phyloP scores from a whole-genome alignment of 92 coral and sea anemone species.

The Pocillopora meandrina region DNA sequence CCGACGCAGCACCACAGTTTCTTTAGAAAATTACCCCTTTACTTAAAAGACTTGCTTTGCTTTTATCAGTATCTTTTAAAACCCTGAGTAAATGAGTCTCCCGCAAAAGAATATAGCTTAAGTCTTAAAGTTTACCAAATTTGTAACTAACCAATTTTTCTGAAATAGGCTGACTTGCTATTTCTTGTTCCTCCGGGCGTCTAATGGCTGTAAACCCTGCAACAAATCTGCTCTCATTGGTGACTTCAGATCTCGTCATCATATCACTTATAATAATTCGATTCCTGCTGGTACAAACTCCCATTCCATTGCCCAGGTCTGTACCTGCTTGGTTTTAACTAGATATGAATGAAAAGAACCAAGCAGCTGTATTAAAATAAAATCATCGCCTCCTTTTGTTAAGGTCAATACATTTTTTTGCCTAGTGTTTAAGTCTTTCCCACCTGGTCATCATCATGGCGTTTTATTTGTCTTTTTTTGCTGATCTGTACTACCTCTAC shows the following conservation, averaged over 20 bases:
- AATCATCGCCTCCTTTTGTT: too few species aligned
- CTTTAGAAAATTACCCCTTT: background rate
- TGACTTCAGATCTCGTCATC: slow-evolving; percentile 5
- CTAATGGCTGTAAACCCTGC: slow-evolving; percentile 7
- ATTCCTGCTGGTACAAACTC: background rate
- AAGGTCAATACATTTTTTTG: too few species aligned
- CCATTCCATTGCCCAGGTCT: background rate
- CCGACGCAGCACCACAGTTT: background rate
- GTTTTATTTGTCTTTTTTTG: too few species aligned
- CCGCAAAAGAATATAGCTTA: background rate
- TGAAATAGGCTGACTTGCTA: background rate
- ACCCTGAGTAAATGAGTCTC: background rate
- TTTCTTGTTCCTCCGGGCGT: background rate
- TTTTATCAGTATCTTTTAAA: too few species aligned
- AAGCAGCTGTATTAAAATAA: too few species aligned
- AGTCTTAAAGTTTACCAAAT: background rate
- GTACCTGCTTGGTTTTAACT: too few species aligned
- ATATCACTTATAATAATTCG: background rate
- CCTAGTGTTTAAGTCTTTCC: too few species aligned
- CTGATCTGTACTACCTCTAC: too few species aligned
- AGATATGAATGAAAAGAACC: too few species aligned
- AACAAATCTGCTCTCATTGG: background rate
- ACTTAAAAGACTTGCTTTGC: background rate
- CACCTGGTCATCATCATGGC: background rate
- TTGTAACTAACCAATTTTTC: slow-evolving; percentile 4